phyloP scores from a whole-genome alignment of 2,797 vertebrate genomes.

The Aselliscus stoliczkanus region DNA sequence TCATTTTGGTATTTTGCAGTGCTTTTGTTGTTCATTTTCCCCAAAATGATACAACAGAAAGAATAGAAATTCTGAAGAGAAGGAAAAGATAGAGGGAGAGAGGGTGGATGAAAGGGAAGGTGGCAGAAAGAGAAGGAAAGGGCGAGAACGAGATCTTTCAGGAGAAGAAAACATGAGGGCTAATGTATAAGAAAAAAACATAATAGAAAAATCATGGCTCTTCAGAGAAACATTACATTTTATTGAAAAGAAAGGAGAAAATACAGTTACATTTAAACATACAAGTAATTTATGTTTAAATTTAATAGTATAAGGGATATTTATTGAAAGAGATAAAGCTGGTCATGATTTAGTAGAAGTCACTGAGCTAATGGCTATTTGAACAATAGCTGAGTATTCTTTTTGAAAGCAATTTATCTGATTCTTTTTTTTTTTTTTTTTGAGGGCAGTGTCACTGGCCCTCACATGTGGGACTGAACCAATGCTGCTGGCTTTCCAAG shows the following conservation, averaged over 20 bases:
- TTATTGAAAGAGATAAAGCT: not conserved
- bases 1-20: not conserved
- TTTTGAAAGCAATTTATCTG: not conserved
- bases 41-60: not conserved
- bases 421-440: no score
- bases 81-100: not conserved
- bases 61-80: not conserved
- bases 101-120: not conserved
- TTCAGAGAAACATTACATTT: not conserved
- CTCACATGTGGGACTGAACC: no score
- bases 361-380: not conserved
- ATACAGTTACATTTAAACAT: not conserved
- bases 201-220: not conserved
- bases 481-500: no score
- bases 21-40: not conserved
- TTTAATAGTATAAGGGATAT: not conserved
- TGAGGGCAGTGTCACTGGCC: no score
- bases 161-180: not conserved
- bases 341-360: not conserved
- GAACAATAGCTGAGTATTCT: not conserved
- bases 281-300: slow-evolving; percentile 1
- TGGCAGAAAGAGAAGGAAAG: not conserved
- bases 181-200: not conserved
- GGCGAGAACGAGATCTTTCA: not conserved
- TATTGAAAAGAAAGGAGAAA: slow-evolving; percentile 16